Evolutionary conservation across 1,140 invertebrate species (phyloP), one percentile per base, ranked within the genome.

Genomic region (Neuroterus valhalla): DNA sequence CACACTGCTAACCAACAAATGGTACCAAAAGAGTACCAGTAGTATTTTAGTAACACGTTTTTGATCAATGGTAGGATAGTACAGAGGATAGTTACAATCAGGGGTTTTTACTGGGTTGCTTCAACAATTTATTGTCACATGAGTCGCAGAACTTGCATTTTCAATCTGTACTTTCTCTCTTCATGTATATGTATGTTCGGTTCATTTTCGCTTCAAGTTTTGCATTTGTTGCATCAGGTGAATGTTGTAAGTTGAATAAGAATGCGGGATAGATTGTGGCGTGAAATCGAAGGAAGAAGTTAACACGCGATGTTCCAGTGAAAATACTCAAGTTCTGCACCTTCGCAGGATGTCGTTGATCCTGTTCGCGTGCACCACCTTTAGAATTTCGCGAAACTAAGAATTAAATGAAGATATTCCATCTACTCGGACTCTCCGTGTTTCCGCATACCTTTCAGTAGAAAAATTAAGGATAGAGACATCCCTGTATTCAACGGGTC

Each of bases 261-360:
- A 62, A 62, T 62, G 55, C 15, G 55, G 55, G 26, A 31, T 31
- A 62, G 31, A 62, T 62, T 62, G 55, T 55, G 19, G 23, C 23
- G 55, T n/a, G 26, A 55, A 62, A 62, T 43, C 52, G 70, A 46
- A 68, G 38, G 48, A 68, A 75, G 73, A 72, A 73, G 62, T 76
- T 71, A n/a, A 71, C 78, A 77, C 75, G 78, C 68, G 70, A 79
- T 72, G 70, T 79, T 79, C 74, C 78, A n/a, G 68, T 70, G 69
- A 75, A 79, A 79, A 46, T 79, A 77, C 75, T 77, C 68, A 79
- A 31, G 26, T 68, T 46, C 75, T 67, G 42, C 48, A 66, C 68
- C 66, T 42, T 72, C 31, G 72, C 78, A 80, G 77, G 80, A 82
- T 80, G 78, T 80, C 78, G 78, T 72, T 73, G 78, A 80, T 82